Evolutionary conservation across 2,888 invertebrate genomes (phyloP), one percentile per base, ranked within the genome.

Genomic region (Drosophila mettleri): DNA sequence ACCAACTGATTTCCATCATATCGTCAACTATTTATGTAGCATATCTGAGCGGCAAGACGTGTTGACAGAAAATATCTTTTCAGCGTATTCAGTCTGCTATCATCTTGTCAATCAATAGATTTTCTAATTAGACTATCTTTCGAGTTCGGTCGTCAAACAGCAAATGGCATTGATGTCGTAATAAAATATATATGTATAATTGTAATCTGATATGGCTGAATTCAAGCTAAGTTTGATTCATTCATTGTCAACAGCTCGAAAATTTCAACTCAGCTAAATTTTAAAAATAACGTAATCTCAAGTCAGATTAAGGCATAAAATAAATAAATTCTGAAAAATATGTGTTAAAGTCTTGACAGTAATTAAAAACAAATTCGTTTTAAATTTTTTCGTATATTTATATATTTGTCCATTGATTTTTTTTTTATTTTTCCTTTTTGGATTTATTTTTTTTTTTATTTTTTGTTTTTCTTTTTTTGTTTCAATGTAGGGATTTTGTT

Each of bases 391-490:
- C 73, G 73, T 87, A 86, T 82, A 82, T 73, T 82, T 86, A 87
- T 82, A 87, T 82, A 82, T 82, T 88, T 79, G 82, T 84, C 68
- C 60, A 73, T 63, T 82, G 67, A 72, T 85, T 85, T 78, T 61
- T 67, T 68, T 65, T 62, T 65, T 9, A 33, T 59, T 22, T 27
- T 27, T 31, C 61, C 67, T 53, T 66, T 55, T 58, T 55, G n/a
- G n/a, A n/a, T n/a, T n/a, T n/a, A n/a, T n/a, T 9, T 41, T 59
- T 22, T 27, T 27, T 31, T 63, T 68, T 53, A 65, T 55, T 58
- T 55, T 63, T 34, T 20, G 49, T 36, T 63, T 20, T 49, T 51
- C 29, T n/a, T 58, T 66, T 58, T 57, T 46, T 22, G 41, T 46
- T 53, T 46, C 12, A 39, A 29, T 31, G 33, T 60, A 60, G 53